Evolutionary conservation across 2,888 invertebrate genomes (phyloP).

Genomic region (Oligia fasciuncula): DNA sequence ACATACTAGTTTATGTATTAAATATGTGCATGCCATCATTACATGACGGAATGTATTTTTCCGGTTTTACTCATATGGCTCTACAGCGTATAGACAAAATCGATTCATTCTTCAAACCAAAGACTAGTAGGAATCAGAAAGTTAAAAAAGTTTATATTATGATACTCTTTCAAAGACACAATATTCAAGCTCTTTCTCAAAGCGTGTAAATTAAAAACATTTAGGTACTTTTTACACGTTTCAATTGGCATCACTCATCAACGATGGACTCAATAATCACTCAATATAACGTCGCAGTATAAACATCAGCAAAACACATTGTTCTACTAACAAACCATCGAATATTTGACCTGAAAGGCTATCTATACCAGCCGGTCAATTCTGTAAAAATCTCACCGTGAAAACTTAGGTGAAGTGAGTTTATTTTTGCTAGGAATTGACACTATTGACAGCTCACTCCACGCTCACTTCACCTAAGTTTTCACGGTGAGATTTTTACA

Average conservation of each 20-base stretch:
- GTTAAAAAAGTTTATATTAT: too few species aligned
- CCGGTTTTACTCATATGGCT: neutral
- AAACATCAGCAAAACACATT: neutral
- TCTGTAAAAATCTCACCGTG: too few species aligned
- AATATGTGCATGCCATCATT: too few species aligned
- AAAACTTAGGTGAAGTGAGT: too few species aligned
- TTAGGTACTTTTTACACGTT: neutral
- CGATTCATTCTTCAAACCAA: neutral
- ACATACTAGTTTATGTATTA: too few species aligned
- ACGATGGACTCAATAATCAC: neutral
- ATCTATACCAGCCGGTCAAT: neutral
- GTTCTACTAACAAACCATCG: neutral
- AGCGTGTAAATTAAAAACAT: neutral
- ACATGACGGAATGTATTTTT: too few species aligned
- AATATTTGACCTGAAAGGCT: slow-evolving; percentile 13
- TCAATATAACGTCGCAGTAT: neutral
- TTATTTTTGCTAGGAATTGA: too few species aligned
- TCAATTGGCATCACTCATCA: neutral
- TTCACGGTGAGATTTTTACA: too few species aligned
- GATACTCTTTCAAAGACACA: too few species aligned
- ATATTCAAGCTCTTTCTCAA: neutral
- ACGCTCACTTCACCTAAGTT: too few species aligned
- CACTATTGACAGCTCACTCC: too few species aligned
- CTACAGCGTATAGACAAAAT: neutral
- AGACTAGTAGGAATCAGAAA: neutral